phyloP scores from a whole-genome alignment of 2,888 invertebrate species.

The Diarsia brunnea region DNA sequence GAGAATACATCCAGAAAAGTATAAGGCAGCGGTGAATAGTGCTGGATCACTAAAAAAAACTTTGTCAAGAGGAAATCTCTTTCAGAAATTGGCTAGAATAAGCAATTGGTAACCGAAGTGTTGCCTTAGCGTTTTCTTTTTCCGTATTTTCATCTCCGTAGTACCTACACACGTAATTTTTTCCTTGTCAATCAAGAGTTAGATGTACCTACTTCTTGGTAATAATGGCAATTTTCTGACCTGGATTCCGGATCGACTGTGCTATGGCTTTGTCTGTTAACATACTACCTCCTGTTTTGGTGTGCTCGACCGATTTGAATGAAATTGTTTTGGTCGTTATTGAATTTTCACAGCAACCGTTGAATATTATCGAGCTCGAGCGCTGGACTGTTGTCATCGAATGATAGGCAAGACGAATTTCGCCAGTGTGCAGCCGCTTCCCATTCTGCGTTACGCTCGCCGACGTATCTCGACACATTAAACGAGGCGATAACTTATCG shows the following conservation, averaged over 20 bases:
- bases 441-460: conserved; percentile 54
- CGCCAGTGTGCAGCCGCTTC: conserved; percentile 47
- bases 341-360: not conserved
- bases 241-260: not conserved
- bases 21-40: conserved; percentile 1
- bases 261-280: not conserved
- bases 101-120: not conserved
- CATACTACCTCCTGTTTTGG: conserved; percentile 1
- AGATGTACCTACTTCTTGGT: not conserved
- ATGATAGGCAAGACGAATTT: conserved; percentile 55
- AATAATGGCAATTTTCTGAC: not conserved
- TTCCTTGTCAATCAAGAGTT: not conserved
- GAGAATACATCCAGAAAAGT: conserved; percentile 24
- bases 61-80: not conserved
- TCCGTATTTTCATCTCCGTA: not conserved
- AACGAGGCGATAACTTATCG: conserved; percentile 71
- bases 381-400: conserved; percentile 11
- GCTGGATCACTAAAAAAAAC: conserved; percentile 15
- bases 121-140: not conserved
- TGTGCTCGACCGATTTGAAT: not conserved
- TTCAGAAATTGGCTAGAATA: not conserved
- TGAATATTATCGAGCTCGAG: not conserved
- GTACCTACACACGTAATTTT: not conserved
- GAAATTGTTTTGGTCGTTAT: conserved; percentile 3
- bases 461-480: conserved; percentile 66